Evolutionary conservation across 2,888 invertebrate genomes (phyloP).

Genomic region (Erebia aethiops): DNA sequence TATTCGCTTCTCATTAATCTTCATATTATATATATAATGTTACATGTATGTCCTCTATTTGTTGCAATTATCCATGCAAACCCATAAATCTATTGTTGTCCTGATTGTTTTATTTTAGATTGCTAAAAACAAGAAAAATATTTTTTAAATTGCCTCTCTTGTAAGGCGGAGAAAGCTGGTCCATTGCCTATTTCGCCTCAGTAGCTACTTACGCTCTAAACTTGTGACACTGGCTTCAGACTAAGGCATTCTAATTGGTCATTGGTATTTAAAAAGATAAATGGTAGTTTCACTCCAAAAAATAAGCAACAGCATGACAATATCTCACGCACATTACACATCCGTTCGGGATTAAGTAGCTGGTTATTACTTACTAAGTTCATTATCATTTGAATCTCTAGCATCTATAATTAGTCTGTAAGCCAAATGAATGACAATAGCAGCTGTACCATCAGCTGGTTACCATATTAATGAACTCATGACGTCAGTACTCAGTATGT

Average conservation of each 20-base stretch:
- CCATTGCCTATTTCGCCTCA: conserved; percentile 26
- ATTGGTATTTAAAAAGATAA: conserved; percentile 9
- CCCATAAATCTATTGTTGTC: not conserved
- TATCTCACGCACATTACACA: conserved; percentile 49
- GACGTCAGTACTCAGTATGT: conserved; percentile 60
- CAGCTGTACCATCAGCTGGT: conserved; percentile 66
- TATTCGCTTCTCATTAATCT: not conserved
- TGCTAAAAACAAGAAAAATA: not conserved
- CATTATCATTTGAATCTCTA: conserved; percentile 8
- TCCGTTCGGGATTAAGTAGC: conserved; percentile 37
- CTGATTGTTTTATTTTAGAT: not conserved
- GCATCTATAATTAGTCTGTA: conserved; percentile 43
- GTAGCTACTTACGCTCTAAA: conserved; percentile 29
- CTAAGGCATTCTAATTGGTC: conserved; percentile 5
- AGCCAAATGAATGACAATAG: conserved; percentile 67
- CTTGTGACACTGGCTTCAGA: conserved; percentile 13
- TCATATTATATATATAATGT: too few species aligned
- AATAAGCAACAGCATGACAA: not conserved
- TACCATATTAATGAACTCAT: conserved; percentile 55
- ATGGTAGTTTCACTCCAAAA: conserved; percentile 1
- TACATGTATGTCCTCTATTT: not conserved
- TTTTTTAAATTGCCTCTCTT: conserved; percentile 18
- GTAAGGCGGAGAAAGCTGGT: conserved; percentile 35
- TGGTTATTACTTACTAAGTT: not conserved
- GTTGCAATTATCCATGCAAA: not conserved